A percentile compares a stretch with the other conserved stretches of the same genome.
Conservation (phyloP, 2,888 invertebrate species). For the Steinernema carpocapsae region DNA sequence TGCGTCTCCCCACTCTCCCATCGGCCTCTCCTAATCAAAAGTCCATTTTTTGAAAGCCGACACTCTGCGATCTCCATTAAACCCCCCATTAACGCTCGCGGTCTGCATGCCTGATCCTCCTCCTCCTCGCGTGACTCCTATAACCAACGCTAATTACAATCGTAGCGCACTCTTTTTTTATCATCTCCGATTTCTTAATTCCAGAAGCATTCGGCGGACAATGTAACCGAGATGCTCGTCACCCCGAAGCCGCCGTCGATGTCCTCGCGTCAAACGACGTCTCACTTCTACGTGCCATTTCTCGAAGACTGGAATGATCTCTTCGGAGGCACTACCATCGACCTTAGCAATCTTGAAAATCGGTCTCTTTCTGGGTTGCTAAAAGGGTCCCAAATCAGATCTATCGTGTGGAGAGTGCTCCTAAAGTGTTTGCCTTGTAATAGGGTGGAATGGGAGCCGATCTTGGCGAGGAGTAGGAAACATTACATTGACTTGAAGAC, state of each 20-base stretch:
- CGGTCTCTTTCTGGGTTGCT: slow-evolving; percentile 37
- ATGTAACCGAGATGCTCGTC: slow-evolving; percentile 20
- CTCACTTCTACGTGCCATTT: slow-evolving; percentile 15
- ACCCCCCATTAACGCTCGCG: no score
- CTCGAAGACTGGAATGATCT: slow-evolving; percentile 37
- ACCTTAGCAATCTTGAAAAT: slow-evolving; percentile 22
- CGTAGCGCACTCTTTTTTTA: no score
- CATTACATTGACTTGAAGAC: slow-evolving; percentile 38
- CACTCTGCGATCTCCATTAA: no score
- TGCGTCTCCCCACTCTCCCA: no score
- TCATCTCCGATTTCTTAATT: not conserved
- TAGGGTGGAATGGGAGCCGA: slow-evolving; percentile 34
- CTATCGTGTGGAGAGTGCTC: slow-evolving; percentile 41
- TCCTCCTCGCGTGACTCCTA: no score
- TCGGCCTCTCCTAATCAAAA: no score
- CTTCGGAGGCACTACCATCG: slow-evolving; percentile 32
- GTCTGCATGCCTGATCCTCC: no score
- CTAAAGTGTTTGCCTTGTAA: slow-evolving; percentile 42
- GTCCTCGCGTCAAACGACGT: not conserved
- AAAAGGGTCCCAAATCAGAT: slow-evolving; percentile 40
- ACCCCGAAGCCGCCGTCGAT: slow-evolving; percentile 5
- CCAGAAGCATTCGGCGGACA: not conserved
- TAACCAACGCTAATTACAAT: no score
- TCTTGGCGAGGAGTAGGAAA: slow-evolving; percentile 30
- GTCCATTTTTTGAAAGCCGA: no score